Percentiles rank a stretch among this genome's conserved stretches.
Conservation (phyloP, 1,140 invertebrate genomes). For the Orius laevigatus region DNA sequence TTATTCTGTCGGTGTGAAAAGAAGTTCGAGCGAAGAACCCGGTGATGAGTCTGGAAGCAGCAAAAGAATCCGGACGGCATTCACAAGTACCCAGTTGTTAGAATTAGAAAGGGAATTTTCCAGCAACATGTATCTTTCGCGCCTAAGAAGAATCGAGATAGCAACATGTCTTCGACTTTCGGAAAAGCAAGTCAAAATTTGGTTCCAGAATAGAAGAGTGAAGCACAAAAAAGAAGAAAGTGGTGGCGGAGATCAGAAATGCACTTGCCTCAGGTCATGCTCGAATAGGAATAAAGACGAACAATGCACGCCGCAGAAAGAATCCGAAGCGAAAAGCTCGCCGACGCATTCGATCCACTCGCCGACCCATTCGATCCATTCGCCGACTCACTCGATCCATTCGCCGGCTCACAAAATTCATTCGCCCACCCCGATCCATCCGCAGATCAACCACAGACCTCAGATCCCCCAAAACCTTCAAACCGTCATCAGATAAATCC, state of each 20-base stretch:
- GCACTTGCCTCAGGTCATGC: slow-evolving; percentile 16
- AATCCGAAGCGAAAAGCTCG: neutral
- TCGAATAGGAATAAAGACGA: slow-evolving; percentile 11
- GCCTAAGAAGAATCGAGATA: slow-evolving; percentile 95
- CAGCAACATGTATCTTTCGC: slow-evolving; percentile 95
- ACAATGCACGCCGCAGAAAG: slow-evolving; percentile 7
- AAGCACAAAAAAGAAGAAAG: slow-evolving; percentile 85
- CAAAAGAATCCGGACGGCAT: slow-evolving; percentile 43
- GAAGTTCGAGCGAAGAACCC: slow-evolving; percentile 63
- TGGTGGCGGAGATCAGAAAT: slow-evolving; percentile 10
- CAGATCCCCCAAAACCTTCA: no score
- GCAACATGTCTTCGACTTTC: slow-evolving; percentile 90
- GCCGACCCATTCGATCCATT: neutral
- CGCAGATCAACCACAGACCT: no score
- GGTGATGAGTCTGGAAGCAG: slow-evolving; percentile 67
- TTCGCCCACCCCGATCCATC: neutral
- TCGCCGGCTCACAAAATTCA: neutral
- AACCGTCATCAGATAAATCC: no score
- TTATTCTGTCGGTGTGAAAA: neutral
- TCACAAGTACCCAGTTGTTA: slow-evolving; percentile 95
- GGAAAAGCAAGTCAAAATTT: slow-evolving; percentile 97
- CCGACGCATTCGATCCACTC: neutral
- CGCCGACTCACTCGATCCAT: neutral
- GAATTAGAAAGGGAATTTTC: slow-evolving; percentile 98
- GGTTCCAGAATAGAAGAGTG: slow-evolving; percentile 98